phyloP scores from a whole-genome alignment of 2,113 vertebrate species.

The Upupa epops region DNA sequence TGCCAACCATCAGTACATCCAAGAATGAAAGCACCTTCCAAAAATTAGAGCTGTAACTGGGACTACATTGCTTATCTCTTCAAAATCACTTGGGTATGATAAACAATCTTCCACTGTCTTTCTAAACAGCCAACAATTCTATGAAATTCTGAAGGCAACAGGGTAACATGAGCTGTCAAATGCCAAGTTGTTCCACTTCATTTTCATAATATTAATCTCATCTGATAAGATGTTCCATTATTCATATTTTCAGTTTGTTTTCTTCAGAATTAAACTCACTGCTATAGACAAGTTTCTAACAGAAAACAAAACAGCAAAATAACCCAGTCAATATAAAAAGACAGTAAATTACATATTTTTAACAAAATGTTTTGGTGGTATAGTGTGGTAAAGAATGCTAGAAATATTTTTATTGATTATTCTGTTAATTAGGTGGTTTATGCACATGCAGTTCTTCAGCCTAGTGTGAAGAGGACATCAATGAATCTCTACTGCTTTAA shows the following conservation, averaged over 20 bases:
- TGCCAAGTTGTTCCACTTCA: neutral
- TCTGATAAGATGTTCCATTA: neutral
- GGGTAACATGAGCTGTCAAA: neutral
- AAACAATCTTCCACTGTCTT: neutral
- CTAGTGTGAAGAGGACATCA: neutral
- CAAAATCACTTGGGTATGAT: neutral
- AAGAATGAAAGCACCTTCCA: neutral
- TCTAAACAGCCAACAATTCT: neutral
- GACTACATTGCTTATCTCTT: neutral
- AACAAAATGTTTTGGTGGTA: neutral
- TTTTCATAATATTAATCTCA: neutral
- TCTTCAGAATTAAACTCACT: neutral
- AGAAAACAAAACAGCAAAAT: neutral
- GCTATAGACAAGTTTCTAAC: neutral
- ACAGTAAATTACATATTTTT: neutral
- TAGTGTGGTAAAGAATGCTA: neutral
- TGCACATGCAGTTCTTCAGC: neutral
- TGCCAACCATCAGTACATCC: neutral
- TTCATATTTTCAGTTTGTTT: neutral
- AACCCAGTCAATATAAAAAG: neutral
- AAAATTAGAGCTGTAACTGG: neutral
- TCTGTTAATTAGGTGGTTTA: neutral
- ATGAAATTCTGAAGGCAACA: neutral
- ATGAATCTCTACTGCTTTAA: conserved; percentile 9
- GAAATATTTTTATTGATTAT: neutral